Evolutionary conservation across 2,888 invertebrate genomes (phyloP).

Genomic region (Bellardia bayeri): DNA sequence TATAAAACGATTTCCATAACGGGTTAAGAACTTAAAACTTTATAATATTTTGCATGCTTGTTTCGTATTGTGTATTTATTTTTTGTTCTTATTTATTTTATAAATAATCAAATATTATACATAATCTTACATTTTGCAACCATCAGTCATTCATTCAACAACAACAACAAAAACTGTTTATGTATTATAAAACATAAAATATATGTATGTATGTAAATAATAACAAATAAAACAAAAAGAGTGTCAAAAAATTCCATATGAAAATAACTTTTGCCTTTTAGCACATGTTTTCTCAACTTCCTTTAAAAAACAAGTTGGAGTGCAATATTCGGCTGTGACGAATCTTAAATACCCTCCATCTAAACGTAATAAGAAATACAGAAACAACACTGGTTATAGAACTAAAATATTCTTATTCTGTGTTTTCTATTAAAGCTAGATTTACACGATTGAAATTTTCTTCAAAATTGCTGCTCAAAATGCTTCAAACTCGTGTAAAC

Average conservation of each 20-base stretch:
- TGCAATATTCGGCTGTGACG: too few relatives aligned
- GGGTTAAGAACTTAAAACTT: too few relatives aligned
- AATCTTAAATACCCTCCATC: too few relatives aligned
- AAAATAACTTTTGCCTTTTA: constrained; percentile 47
- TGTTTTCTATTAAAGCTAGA: too few relatives aligned
- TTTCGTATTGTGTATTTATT: background rate
- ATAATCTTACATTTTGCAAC: constrained; percentile 21
- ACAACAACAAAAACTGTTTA: too few relatives aligned
- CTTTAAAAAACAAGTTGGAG: background rate
- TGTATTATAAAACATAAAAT: background rate
- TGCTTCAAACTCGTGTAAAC: too few relatives aligned
- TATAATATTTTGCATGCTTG: background rate
- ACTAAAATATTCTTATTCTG: too few relatives aligned
- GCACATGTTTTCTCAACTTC: constrained; percentile 12
- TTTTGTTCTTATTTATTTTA: background rate
- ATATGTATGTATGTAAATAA: background rate
- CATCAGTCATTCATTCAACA: constrained; percentile 30
- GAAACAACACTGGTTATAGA: too few relatives aligned
- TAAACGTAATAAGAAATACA: too few relatives aligned
- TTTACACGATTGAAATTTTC: too few relatives aligned
- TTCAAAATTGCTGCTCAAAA: too few relatives aligned
- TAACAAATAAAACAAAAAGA: constrained; percentile 8
- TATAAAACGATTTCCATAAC: too few relatives aligned
- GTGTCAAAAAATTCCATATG: background rate
- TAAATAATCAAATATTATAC: constrained; percentile 3